Percentiles rank a stretch among this genome's conserved stretches.
These are phyloP conservation scores for Noctua comes DNA, from an alignment of 2,888 invertebrate genomes.

Conservation along the genomic window DNA sequence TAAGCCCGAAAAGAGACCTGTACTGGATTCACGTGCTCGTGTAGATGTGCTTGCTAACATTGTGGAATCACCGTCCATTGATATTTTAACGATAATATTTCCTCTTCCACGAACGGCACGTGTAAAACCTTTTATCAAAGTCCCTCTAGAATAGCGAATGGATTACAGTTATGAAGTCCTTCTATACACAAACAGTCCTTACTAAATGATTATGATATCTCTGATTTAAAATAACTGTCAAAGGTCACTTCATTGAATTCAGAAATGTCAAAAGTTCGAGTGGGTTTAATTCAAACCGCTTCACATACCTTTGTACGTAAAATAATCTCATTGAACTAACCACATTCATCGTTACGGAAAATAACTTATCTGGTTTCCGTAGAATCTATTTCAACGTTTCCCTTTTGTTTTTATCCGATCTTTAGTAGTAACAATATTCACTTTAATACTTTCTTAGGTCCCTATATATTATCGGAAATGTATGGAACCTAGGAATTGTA, in stretches of 20 bases:
- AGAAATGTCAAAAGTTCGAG: background rate
- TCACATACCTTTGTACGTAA: background rate
- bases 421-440: background rate
- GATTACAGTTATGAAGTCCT: background rate
- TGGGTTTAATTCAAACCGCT: background rate
- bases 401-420: background rate
- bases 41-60: background rate
- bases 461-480: too few relatives aligned
- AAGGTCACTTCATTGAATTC: background rate
- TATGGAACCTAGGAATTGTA: too few relatives aligned
- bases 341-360: background rate
- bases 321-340: constrained; percentile 8
- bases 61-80: background rate
- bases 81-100: background rate
- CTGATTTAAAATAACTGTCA: background rate
- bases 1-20: background rate
- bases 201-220: background rate
- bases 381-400: background rate
- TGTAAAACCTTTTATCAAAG: background rate
- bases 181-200: background rate
- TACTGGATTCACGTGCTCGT: too few relatives aligned
- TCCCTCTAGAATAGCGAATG: background rate
- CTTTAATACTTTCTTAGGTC: too few relatives aligned
- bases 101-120: background rate
- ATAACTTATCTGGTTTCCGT: constrained; percentile 4